Conservation (phyloP, 2,113 vertebrate species). For the Epinephelus moara region DNA sequence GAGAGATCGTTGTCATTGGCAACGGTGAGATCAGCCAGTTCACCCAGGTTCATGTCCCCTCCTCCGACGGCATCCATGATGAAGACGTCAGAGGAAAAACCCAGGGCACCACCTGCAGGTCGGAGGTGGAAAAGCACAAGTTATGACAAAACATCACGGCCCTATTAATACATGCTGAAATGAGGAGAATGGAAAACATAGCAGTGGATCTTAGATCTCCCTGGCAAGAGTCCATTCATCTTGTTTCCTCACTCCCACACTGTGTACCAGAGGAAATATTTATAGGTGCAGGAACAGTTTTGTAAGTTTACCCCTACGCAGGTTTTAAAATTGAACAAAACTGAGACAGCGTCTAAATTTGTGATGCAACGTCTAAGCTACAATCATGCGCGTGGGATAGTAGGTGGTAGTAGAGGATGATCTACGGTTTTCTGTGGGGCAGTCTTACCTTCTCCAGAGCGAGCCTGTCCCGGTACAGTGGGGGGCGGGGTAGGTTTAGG, state of each 20-base stretch:
- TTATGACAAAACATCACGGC: background rate
- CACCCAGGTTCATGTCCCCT: conserved; percentile 93
- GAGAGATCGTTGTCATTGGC: conserved; percentile 94
- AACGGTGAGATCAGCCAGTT: conserved; percentile 94
- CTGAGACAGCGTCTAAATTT: conserved; percentile 26
- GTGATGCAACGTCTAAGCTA: conserved; percentile 13
- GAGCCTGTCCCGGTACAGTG: conserved; percentile 85
- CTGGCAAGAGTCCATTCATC: conserved; percentile 12
- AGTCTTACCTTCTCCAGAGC: conserved; percentile 88
- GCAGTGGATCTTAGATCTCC: conserved; percentile 7
- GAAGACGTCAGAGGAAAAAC: conserved; percentile 92
- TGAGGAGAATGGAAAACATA: background rate
- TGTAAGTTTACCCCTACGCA: conserved; percentile 25
- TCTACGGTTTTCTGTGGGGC: background rate
- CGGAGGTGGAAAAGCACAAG: conserved; percentile 33
- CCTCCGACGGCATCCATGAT: conserved; percentile 92
- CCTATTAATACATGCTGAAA: conserved; percentile 15
- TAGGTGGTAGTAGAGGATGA: background rate
- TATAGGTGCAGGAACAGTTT: conserved; percentile 35
- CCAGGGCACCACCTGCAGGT: conserved; percentile 87
- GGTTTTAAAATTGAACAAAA: conserved; percentile 13
- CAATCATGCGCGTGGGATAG: background rate
- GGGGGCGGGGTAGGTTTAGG: conserved; percentile 85
- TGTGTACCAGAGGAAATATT: conserved; percentile 48
- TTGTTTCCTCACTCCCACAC: conserved; percentile 35